phyloP scores from a whole-genome alignment of 1,140 invertebrate genomes.

The Drosophila funebris region DNA sequence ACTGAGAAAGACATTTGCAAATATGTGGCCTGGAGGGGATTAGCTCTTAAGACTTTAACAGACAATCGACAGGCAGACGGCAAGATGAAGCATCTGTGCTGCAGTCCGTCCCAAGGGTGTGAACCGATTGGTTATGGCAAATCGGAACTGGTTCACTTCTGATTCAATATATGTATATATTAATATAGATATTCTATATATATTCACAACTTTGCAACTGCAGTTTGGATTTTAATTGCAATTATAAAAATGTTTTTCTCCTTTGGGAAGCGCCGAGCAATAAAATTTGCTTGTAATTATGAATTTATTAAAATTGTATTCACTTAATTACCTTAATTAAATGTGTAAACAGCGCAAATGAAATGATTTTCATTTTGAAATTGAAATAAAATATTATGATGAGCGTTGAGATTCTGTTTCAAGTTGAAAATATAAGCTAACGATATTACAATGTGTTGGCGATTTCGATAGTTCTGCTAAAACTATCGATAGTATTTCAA shows the following conservation, averaged over 20 bases:
- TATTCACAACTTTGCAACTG: neutral
- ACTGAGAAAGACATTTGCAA: constrained; percentile 49
- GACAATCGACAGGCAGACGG: neutral
- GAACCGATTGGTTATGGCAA: neutral
- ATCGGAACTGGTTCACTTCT: neutral
- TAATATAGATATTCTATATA: neutral
- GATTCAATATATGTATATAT: neutral
- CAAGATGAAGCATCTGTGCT: neutral
- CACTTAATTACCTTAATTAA: neutral
- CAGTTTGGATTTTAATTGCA: neutral
- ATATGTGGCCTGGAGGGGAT: constrained; percentile 40
- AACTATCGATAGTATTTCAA: no score
- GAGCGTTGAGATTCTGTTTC: no score
- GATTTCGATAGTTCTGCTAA: no score
- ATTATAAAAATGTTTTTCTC: neutral
- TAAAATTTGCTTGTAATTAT: neutral
- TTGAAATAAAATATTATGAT: neutral
- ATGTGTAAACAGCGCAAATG: neutral
- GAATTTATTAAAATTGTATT: neutral
- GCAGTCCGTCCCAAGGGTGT: neutral
- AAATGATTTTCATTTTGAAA: neutral
- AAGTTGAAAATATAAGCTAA: no score
- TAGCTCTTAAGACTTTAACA: constrained; percentile 33
- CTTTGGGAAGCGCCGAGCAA: neutral
- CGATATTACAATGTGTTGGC: no score